Evolutionary conservation across 2,113 vertebrate genomes (phyloP).

Genomic region (Engraulis encrasicolus): DNA sequence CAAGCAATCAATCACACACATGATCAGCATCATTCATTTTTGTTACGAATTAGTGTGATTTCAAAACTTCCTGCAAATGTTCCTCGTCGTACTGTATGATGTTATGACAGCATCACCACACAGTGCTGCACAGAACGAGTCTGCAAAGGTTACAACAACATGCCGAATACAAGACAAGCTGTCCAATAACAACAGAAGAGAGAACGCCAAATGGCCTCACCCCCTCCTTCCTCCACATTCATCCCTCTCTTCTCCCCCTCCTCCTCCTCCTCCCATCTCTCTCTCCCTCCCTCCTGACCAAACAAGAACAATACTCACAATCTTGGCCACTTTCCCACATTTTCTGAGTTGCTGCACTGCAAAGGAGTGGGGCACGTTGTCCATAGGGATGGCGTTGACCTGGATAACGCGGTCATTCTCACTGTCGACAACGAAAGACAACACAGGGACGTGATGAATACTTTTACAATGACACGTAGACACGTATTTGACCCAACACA

Average conservation of each 20-base stretch:
- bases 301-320: conserved; percentile 80
- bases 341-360: conserved; percentile 93
- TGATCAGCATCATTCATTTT: too few species aligned
- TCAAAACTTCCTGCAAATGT: not conserved
- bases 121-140: too few species aligned
- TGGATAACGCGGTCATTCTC: conserved; percentile 91
- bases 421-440: conserved; percentile 62
- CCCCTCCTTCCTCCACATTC: too few species aligned
- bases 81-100: not conserved
- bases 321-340: conserved; percentile 90
- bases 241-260: too few species aligned
- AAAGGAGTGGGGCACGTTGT: conserved; percentile 91
- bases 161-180: not conserved
- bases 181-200: not conserved
- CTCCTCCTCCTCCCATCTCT: too few species aligned
- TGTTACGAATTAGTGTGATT: not conserved
- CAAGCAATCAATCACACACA: not conserved
- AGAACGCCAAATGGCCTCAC: not conserved
- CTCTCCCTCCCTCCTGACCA: conserved; percentile 8
- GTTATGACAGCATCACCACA: too few species aligned
- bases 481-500: not conserved
- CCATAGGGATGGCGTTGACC: conserved; percentile 90
- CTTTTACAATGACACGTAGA: not conserved
- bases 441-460: not conserved
- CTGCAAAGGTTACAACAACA: not conserved